Conservation (phyloP, 2,113 vertebrate genomes). For the Pelodiscus sinensis region DNA sequence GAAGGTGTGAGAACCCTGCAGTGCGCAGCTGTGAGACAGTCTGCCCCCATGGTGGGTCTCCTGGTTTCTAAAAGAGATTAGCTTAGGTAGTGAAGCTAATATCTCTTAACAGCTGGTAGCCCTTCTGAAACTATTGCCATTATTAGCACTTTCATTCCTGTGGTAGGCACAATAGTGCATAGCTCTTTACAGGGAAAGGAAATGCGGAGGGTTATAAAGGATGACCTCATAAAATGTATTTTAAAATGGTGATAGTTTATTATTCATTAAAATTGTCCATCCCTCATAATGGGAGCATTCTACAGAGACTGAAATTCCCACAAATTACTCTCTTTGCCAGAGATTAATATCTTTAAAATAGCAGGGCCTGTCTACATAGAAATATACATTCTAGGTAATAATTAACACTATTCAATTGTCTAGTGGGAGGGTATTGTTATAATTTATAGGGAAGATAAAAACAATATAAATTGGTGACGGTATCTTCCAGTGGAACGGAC, state of each 20-base stretch:
- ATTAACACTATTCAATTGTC: neutral
- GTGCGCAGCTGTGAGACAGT: neutral
- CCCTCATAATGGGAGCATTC: neutral
- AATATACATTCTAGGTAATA: neutral
- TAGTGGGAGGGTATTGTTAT: neutral
- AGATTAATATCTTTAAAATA: neutral
- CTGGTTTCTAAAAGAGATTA: neutral
- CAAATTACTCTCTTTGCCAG: neutral
- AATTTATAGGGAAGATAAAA: neutral
- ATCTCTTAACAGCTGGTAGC: neutral
- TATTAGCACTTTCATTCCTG: neutral
- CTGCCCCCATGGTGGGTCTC: neutral
- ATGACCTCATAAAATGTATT: neutral
- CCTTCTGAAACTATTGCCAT: neutral
- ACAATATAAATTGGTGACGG: neutral
- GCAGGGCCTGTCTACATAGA: neutral
- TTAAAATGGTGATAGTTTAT: neutral
- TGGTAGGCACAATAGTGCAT: neutral
- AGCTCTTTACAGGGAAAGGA: neutral
- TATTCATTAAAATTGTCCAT: neutral
- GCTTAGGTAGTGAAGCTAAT: neutral
- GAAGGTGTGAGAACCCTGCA: neutral
- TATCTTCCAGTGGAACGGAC: neutral
- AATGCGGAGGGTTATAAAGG: neutral
- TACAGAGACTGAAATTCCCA: neutral